phyloP scores from a whole-genome alignment of 2,797 vertebrate species.

The Sebastes alutus region DNA sequence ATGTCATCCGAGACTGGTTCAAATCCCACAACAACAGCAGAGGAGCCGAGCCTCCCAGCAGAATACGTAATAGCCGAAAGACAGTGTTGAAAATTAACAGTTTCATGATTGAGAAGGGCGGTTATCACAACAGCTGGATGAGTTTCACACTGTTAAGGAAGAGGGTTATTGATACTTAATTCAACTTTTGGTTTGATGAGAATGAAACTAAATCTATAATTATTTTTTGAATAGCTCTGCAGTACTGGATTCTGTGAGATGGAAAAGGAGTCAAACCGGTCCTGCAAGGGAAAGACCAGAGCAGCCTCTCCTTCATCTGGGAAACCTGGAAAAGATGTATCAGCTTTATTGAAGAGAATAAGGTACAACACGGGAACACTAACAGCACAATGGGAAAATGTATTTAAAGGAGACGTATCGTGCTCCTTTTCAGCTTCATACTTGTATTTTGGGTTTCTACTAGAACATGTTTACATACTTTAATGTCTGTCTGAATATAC shows the following conservation, averaged over 20 bases:
- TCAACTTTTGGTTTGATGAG: neutral
- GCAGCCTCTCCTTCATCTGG: neutral
- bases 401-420: neutral
- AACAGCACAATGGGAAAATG: neutral
- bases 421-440: too few relatives aligned
- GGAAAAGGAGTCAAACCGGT: slow-evolving; percentile 4
- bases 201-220: neutral
- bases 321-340: slow-evolving; percentile 16
- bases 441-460: too few relatives aligned
- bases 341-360: slow-evolving; percentile 52
- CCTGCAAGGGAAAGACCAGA: neutral
- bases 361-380: slow-evolving; percentile 46
- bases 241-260: neutral
- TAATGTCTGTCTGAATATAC: too few relatives aligned
- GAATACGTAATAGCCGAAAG: slow-evolving; percentile 25
- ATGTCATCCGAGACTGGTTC: slow-evolving; percentile 44
- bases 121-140: neutral
- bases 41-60: neutral
- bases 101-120: neutral
- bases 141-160: neutral
- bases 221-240: neutral
- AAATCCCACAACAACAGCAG: slow-evolving; percentile 6
- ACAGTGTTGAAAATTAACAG: neutral
- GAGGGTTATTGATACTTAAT: neutral
- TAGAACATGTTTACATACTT: too few relatives aligned